Evolutionary conservation across 2,888 invertebrate genomes (phyloP).

Genomic region (Dromius quadrimaculatus): DNA sequence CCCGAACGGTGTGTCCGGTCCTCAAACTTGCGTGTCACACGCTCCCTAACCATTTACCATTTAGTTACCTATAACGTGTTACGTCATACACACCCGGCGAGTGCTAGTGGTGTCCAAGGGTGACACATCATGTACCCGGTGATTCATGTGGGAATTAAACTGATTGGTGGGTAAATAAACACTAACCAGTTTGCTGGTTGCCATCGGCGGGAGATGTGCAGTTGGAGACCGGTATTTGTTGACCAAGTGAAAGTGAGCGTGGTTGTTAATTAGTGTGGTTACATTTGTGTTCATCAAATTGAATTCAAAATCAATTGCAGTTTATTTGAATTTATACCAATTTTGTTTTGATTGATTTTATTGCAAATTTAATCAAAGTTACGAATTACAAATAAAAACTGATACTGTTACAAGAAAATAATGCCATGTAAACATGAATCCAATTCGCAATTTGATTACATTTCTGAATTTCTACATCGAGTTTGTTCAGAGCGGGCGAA

Average conservation of each 20-base stretch:
- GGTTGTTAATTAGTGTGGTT: background rate
- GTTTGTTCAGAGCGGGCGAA: too few relatives aligned
- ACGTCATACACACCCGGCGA: constrained; percentile 13
- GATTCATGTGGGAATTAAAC: constrained; percentile 6
- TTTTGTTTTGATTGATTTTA: too few relatives aligned
- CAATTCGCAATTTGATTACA: too few relatives aligned
- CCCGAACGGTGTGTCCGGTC: background rate
- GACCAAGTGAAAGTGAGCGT: background rate
- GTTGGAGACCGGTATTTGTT: background rate
- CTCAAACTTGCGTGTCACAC: constrained; percentile 6
- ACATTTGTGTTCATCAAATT: too few relatives aligned
- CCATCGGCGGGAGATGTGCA: background rate
- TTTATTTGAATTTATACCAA: too few relatives aligned
- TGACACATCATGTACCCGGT: constrained; percentile 5
- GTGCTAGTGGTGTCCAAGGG: constrained; percentile 7
- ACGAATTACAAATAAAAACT: too few relatives aligned
- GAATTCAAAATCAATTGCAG: too few relatives aligned
- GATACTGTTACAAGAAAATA: too few relatives aligned
- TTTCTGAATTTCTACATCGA: too few relatives aligned
- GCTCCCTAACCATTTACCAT: background rate
- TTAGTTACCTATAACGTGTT: background rate
- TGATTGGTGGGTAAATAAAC: background rate
- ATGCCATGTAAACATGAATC: too few relatives aligned
- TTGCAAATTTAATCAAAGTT: too few relatives aligned
- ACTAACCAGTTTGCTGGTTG: background rate